Percentiles rank a stretch among this genome's conserved stretches.
phyloP scores from a whole-genome alignment of 2,797 vertebrate genomes.

The Acipenser ruthenus region DNA sequence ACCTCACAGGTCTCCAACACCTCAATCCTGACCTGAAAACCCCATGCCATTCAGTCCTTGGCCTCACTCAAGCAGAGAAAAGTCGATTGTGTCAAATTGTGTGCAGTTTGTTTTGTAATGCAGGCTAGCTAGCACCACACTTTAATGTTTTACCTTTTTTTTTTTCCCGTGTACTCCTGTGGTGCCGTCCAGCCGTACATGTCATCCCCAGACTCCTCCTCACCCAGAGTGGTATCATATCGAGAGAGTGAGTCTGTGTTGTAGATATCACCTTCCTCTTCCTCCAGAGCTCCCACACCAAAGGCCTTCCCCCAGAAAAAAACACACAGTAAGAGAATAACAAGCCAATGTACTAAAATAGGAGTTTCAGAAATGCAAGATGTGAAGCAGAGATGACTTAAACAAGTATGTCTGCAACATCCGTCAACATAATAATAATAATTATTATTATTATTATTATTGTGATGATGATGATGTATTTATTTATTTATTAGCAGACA shows the following conservation, averaged over 20 bases:
- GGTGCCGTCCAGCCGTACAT: slow-evolving; percentile 94
- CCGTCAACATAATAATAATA: too few relatives aligned
- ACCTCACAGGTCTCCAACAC: too few relatives aligned
- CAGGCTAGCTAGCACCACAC: too few relatives aligned
- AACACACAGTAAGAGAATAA: background rate
- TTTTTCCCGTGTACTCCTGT: slow-evolving; percentile 64
- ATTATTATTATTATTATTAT: too few relatives aligned
- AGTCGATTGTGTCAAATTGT: too few relatives aligned
- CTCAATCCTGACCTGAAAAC: too few relatives aligned
- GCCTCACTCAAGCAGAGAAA: too few relatives aligned
- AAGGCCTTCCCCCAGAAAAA: slow-evolving; percentile 65
- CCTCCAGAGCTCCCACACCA: slow-evolving; percentile 86
- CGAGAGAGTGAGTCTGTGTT: slow-evolving; percentile 76
- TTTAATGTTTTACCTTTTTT: slow-evolving; percentile 35
- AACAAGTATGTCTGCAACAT: too few relatives aligned
- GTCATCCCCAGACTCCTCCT: slow-evolving; percentile 84
- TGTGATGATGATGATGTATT: too few relatives aligned
- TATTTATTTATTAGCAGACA: too few relatives aligned
- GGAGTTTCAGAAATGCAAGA: background rate
- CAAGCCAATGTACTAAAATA: background rate
- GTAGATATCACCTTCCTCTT: slow-evolving; percentile 92
- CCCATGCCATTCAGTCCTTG: too few relatives aligned
- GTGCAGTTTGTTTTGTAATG: too few relatives aligned
- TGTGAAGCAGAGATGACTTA: background rate
- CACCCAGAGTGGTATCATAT: slow-evolving; percentile 76